Conservation (phyloP, 2,888 invertebrate species). For the Ectemnius continuus region DNA sequence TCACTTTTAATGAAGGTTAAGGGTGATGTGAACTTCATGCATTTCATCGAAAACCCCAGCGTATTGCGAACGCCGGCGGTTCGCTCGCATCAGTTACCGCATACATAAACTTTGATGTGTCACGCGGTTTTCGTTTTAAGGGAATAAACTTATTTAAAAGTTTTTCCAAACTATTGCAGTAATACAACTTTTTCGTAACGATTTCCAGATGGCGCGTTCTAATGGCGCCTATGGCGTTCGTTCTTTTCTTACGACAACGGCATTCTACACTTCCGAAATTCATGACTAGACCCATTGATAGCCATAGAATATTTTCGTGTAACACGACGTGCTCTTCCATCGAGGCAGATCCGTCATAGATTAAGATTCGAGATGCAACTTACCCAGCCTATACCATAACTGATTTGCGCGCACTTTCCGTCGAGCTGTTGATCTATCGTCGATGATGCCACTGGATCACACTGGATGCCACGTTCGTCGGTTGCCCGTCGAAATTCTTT, state of each 20-base stretch:
- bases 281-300: constrained; percentile 52
- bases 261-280: constrained; percentile 65
- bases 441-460: not conserved
- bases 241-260: constrained; percentile 60
- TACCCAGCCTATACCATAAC: constrained; percentile 11
- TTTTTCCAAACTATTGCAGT: constrained; percentile 62
- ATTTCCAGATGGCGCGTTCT: constrained; percentile 71
- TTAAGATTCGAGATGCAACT: constrained; percentile 30
- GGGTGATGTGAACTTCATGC: constrained; percentile 23
- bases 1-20: constrained; percentile 52
- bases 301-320: constrained; percentile 40
- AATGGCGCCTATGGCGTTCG: constrained; percentile 65
- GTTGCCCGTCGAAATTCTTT: constrained; percentile 45
- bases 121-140: constrained; percentile 25
- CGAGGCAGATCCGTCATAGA: constrained; percentile 37
- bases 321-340: constrained; percentile 17
- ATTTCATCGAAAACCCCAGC: not conserved
- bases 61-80: constrained; percentile 8
- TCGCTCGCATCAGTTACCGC: constrained; percentile 19
- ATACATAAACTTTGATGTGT: constrained; percentile 44
- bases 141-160: constrained; percentile 61
- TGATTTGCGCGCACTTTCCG: constrained; percentile 27
- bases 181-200: constrained; percentile 60
- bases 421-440: constrained; percentile 4
- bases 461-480: constrained; percentile 45